Conservation (phyloP, 2,888 invertebrate species). For the Macropis europaea region DNA sequence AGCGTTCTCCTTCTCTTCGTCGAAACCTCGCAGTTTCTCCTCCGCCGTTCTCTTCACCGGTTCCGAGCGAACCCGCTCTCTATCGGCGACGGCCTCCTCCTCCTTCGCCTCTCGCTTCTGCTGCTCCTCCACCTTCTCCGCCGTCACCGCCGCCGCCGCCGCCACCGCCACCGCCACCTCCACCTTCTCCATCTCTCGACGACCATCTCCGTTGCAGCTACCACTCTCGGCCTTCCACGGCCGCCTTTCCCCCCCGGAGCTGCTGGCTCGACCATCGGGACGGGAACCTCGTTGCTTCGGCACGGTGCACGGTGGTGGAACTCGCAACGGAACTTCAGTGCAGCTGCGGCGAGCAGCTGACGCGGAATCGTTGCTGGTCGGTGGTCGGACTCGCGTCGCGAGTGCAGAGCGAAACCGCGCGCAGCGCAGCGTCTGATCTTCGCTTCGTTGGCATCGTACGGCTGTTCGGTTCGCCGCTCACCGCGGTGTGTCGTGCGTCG, state of each 20-base stretch:
- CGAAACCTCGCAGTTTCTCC: slow-evolving; percentile 31
- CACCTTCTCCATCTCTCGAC: slow-evolving; percentile 3
- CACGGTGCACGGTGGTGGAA: slow-evolving; percentile 49
- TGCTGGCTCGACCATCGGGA: slow-evolving; percentile 9
- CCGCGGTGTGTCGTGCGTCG: no score
- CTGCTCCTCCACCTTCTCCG: background rate
- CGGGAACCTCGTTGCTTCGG: slow-evolving; percentile 32
- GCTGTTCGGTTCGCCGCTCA: no score
- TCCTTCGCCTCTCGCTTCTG: background rate
- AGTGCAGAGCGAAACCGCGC: no score
- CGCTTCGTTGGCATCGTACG: no score
- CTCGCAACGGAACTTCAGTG: slow-evolving; percentile 73
- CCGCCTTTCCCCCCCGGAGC: slow-evolving; percentile 29
- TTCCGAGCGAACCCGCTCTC: no score
- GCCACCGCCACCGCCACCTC: slow-evolving; percentile 8
- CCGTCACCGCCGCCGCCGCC: background rate
- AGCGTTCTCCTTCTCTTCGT: slow-evolving; percentile 22
- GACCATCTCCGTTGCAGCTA: slow-evolving; percentile 44
- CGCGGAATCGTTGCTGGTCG: slow-evolving; percentile 66
- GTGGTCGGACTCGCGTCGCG: slow-evolving; percentile 29
- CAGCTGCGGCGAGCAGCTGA: slow-evolving; percentile 77
- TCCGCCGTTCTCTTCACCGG: slow-evolving; percentile 4
- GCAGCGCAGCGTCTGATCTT: no score
- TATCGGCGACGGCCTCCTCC: no score
- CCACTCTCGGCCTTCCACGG: slow-evolving; percentile 23